Evolutionary conservation across 2,113 vertebrate species (phyloP).

Genomic region (Tursiops truncatus): DNA sequence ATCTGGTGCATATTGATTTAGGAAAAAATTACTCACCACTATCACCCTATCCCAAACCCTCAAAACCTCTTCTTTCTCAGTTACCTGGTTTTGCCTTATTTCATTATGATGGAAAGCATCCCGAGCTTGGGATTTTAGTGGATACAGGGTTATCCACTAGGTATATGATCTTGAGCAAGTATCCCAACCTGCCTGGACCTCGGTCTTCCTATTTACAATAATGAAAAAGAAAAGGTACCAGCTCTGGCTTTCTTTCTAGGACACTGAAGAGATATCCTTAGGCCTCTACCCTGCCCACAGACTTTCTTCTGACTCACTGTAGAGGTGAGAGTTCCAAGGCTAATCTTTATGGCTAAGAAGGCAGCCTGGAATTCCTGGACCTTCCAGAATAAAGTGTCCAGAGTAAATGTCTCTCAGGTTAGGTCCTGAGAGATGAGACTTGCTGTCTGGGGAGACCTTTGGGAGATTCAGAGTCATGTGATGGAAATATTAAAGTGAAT

Average conservation of each 20-base stretch:
- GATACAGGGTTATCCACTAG: neutral
- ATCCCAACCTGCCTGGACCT: no score
- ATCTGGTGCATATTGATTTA: neutral
- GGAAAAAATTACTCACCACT: neutral
- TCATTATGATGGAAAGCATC: neutral
- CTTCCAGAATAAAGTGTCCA: neutral
- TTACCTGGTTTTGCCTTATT: neutral
- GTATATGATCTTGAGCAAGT: neutral
- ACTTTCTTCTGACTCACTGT: neutral
- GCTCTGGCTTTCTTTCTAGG: neutral
- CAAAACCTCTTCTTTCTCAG: neutral
- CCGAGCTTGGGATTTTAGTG: neutral
- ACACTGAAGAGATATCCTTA: neutral
- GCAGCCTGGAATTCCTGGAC: neutral
- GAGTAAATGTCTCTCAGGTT: neutral
- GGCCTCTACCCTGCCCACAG: neutral
- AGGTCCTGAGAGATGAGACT: neutral
- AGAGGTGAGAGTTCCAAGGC: neutral
- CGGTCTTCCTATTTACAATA: neutral
- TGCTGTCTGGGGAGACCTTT: neutral
- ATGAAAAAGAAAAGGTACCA: neutral
- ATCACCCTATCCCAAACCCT: neutral
- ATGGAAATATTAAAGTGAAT: neutral
- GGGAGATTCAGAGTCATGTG: neutral
- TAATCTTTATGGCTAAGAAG: neutral